Evolutionary conservation across 2,797 vertebrate species (phyloP).

Genomic region (Monodelphis domestica): DNA sequence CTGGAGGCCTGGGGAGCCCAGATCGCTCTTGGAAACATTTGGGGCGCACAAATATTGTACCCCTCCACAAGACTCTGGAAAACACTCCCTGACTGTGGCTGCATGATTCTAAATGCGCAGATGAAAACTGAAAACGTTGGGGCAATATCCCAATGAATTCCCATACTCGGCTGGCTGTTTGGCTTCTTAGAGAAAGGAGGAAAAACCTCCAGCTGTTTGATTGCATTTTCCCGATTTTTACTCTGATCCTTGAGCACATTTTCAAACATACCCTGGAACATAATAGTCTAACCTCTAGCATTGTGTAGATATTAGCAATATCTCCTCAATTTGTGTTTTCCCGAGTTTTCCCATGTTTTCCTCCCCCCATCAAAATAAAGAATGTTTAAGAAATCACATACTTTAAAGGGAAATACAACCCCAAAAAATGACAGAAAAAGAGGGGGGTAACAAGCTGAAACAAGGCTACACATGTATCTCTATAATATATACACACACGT

Average conservation of each 20-base stretch:
- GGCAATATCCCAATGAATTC: not conserved
- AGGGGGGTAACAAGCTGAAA: slow-evolving; percentile 8
- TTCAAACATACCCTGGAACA: not conserved
- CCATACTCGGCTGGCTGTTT: not conserved
- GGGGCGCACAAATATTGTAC: not conserved
- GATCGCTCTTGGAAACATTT: slow-evolving; percentile 39
- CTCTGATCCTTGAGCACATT: not conserved
- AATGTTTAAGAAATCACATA: not conserved
- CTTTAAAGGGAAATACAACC: not conserved
- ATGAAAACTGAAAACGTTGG: slow-evolving; percentile 31
- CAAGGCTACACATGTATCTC: not conserved
- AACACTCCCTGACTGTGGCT: not conserved
- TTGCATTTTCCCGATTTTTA: slow-evolving; percentile 44
- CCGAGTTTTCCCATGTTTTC: not conserved
- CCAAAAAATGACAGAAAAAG: not conserved
- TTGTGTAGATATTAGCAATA: slow-evolving; percentile 5
- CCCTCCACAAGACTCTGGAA: not conserved
- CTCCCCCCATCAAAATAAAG: not conserved
- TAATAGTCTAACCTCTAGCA: slow-evolving; percentile 22
- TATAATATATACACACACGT: not conserved
- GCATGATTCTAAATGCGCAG: not conserved
- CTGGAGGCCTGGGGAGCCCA: not conserved
- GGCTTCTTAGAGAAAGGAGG: slow-evolving; percentile 33
- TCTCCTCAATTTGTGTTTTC: slow-evolving; percentile 5
- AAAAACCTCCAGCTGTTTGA: not conserved